Evolutionary conservation across 2,888 invertebrate species (phyloP).

Genomic region (Ashinkailepas kermadecensis): DNA sequence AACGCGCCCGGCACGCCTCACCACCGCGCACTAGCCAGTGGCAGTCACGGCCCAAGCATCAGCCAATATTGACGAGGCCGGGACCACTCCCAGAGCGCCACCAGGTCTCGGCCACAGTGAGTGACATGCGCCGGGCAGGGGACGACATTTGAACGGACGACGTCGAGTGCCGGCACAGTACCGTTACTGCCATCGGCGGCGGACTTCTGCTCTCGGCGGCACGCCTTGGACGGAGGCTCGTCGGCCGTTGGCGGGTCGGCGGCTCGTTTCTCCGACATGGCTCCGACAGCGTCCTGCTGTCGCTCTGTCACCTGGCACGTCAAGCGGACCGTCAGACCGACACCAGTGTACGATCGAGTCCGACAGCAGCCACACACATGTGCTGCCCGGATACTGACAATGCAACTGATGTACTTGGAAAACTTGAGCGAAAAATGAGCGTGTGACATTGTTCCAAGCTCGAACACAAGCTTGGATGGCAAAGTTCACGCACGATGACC

Average conservation of each 20-base stretch:
- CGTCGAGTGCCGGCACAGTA: not conserved
- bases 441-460: too few relatives aligned
- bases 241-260: not conserved
- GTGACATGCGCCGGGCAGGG: not conserved
- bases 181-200: not conserved
- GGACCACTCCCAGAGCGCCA: too few relatives aligned
- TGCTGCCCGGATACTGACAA: not conserved
- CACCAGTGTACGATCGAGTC: not conserved
- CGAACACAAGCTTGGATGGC: too few relatives aligned
- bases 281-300: not conserved
- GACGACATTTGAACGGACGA: not conserved
- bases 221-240: not conserved
- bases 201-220: not conserved
- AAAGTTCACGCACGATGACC: too few relatives aligned
- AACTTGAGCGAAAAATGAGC: too few relatives aligned
- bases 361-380: not conserved
- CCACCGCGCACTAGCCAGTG: too few relatives aligned
- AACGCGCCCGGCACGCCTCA: too few relatives aligned
- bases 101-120: not conserved
- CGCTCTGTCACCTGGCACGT: not conserved
- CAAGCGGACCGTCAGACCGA: not conserved
- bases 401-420: not conserved
- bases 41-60: too few relatives aligned
- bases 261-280: not conserved
- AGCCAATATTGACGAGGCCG: too few relatives aligned